Evolutionary conservation across 2,888 invertebrate species (phyloP).

Genomic region (Chrysodeixis includens): DNA sequence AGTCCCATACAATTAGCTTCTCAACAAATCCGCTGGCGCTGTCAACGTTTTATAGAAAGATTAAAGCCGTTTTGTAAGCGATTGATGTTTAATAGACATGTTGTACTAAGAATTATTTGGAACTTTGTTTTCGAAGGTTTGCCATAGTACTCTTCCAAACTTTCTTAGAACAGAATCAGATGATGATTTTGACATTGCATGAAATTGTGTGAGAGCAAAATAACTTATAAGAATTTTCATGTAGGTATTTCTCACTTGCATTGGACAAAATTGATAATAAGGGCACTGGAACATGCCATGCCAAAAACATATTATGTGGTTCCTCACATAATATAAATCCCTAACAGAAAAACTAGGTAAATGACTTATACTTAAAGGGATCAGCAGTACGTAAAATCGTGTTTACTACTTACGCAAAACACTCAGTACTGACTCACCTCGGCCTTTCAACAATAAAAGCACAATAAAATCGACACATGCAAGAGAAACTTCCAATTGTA

Average conservation of each 20-base stretch:
- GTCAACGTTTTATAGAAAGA: slow-evolving; percentile 61
- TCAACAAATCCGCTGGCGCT: slow-evolving; percentile 72
- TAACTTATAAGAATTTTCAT: too few species aligned
- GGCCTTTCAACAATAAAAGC: slow-evolving; percentile 16
- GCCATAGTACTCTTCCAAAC: too few species aligned
- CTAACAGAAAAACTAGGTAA: not conserved
- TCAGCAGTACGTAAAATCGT: not conserved
- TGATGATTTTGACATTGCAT: too few species aligned
- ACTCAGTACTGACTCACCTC: not conserved
- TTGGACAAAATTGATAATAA: too few species aligned
- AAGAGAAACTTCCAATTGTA: slow-evolving; percentile 34
- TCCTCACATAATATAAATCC: too few species aligned
- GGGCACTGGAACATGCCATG: too few species aligned
- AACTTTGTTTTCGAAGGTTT: not conserved
- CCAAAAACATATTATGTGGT: too few species aligned
- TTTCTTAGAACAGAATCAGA: too few species aligned
- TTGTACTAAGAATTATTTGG: not conserved
- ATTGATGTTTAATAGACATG: slow-evolving; percentile 52
- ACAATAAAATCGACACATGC: slow-evolving; percentile 16
- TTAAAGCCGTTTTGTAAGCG: slow-evolving; percentile 55
- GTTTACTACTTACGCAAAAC: not conserved
- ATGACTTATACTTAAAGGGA: not conserved
- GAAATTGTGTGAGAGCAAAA: too few species aligned
- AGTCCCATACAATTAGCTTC: slow-evolving; percentile 82
- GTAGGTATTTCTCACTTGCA: too few species aligned